These are phyloP conservation scores for Amphiprion clarkii DNA, from an alignment of 2,797 vertebrate species.

Conservation along the genomic window DNA sequence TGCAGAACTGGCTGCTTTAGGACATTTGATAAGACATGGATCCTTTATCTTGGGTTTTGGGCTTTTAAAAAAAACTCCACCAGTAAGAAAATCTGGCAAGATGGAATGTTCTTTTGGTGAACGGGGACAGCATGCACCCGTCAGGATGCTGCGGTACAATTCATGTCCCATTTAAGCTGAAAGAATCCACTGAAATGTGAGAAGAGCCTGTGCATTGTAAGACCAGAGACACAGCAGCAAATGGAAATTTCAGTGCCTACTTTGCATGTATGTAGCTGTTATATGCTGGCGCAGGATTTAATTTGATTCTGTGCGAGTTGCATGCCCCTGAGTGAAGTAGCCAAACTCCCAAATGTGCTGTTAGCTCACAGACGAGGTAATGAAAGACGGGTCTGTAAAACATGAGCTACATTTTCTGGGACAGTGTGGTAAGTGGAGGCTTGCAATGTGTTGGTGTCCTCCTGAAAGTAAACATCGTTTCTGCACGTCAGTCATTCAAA, in stretches of 20 bases:
- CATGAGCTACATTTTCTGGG: not conserved
- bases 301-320: not conserved
- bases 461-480: not conserved
- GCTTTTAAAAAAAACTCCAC: no score
- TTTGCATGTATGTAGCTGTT: conserved; percentile 10
- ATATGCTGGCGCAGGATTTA: conserved; percentile 1
- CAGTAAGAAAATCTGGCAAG: no score
- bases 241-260: not conserved
- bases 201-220: not conserved
- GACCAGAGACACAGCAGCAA: not conserved
- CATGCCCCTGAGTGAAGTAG: not conserved
- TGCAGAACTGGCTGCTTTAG: no score
- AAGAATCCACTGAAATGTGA: not conserved
- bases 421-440: not conserved
- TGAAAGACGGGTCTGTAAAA: not conserved
- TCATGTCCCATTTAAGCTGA: not conserved
- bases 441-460: not conserved
- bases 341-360: not conserved
- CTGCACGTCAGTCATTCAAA: not conserved
- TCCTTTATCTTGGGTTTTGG: no score
- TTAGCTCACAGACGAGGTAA: not conserved
- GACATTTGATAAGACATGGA: no score
- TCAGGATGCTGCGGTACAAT: not conserved
- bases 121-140: not conserved
- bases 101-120: not conserved